These are phyloP conservation scores for Sturmia bella DNA, from an alignment of 2,888 invertebrate genomes.

Conservation along the genomic window DNA sequence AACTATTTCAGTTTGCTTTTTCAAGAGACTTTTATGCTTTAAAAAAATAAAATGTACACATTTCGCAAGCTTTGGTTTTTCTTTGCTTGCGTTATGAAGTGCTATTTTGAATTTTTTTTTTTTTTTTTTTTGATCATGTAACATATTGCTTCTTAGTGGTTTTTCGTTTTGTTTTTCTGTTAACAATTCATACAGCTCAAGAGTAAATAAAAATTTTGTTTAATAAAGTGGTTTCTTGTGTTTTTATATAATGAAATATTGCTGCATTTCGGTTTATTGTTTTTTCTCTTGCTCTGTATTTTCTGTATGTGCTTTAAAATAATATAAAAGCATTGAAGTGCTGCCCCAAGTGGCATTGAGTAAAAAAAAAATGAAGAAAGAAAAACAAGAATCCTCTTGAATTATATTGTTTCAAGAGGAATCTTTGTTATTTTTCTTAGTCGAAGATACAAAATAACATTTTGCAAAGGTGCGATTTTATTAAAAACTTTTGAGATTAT, in stretches of 20 bases:
- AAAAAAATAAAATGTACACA: not conserved
- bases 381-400: conserved; percentile 24
- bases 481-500: too few relatives aligned
- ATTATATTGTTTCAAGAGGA: conserved; percentile 24
- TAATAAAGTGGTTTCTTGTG: conserved; percentile 61
- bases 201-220: conserved; percentile 62
- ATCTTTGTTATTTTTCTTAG: not conserved
- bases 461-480: too few relatives aligned
- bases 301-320: conserved; percentile 10
- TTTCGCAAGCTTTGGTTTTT: conserved; percentile 9
- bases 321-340: conserved; percentile 32
- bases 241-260: conserved; percentile 53
- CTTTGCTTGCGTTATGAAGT: not conserved
- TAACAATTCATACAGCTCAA: conserved; percentile 42
- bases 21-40: not conserved
- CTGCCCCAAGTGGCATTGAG: conserved; percentile 33
- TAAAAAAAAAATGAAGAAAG: not conserved
- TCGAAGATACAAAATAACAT: too few relatives aligned
- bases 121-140: conserved; percentile 38
- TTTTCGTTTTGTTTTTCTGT: conserved; percentile 38
- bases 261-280: conserved; percentile 15
- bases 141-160: conserved; percentile 50
- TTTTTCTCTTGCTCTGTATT: not conserved
- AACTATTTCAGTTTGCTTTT: not conserved
- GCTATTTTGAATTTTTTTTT: conserved; percentile 1